Evolutionary conservation across 2,888 invertebrate genomes (phyloP).

Genomic region (Dicranocentrus wangi): DNA sequence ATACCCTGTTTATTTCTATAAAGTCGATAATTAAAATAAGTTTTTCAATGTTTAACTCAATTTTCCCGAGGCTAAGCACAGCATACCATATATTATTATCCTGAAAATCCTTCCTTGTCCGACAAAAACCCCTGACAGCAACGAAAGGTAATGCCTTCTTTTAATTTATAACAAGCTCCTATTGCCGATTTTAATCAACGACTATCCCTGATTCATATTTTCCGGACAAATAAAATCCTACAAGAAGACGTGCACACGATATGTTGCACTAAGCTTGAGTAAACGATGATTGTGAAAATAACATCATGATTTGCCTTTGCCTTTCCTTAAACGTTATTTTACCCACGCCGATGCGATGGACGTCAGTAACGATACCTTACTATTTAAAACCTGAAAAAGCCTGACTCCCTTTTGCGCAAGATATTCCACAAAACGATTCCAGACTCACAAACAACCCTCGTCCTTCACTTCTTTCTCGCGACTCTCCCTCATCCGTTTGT

Average conservation of each 20-base stretch:
- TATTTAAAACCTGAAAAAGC: slow-evolving; percentile 48
- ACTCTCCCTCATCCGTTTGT: slow-evolving; percentile 9
- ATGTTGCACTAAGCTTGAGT: slow-evolving; percentile 36
- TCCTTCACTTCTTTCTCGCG: slow-evolving; percentile 19
- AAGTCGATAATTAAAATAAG: too few species aligned
- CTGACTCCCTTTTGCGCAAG: slow-evolving; percentile 17
- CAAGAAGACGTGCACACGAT: slow-evolving; percentile 40
- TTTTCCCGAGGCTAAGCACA: too few species aligned
- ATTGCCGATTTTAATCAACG: too few species aligned
- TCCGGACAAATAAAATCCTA: too few species aligned
- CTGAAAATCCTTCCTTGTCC: too few species aligned
- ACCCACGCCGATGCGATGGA: slow-evolving; percentile 45
- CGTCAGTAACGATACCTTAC: slow-evolving; percentile 56
- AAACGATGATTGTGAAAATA: slow-evolving; percentile 48
- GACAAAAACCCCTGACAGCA: too few species aligned
- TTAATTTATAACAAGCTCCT: too few species aligned
- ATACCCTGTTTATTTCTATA: too few species aligned
- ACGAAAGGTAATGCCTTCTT: too few species aligned
- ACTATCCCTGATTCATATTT: too few species aligned
- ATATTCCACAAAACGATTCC: slow-evolving; percentile 11
- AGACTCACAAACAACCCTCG: slow-evolving; percentile 46
- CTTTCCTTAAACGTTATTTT: background rate
- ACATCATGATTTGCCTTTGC: slow-evolving; percentile 38
- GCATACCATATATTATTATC: too few species aligned
- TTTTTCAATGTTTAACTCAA: too few species aligned